Percentiles rank a stretch among this genome's conserved stretches.
Conservation (phyloP, 2,797 vertebrate genomes). For the Glyptemys insculpta region DNA sequence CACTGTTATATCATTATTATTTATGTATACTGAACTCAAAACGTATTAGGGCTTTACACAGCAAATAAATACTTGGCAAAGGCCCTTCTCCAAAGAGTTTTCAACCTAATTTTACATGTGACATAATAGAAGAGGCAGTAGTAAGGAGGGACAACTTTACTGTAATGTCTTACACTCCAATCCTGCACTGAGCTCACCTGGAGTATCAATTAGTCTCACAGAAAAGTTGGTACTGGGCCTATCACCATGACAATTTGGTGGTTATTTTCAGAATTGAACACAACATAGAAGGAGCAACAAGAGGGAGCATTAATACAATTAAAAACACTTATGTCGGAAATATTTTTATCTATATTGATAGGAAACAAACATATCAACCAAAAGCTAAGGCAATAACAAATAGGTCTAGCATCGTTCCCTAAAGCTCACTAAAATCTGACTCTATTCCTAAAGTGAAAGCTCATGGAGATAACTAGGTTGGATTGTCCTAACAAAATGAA, state of each 20-base stretch:
- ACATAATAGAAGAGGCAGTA: too few species aligned
- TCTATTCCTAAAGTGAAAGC: not conserved
- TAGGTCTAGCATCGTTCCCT: not conserved
- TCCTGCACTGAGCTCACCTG: rapidly evolving
- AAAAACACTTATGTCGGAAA: not conserved
- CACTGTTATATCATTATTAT: too few species aligned
- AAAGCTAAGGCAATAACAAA: not conserved
- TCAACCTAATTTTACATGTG: too few species aligned
- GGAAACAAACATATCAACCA: not conserved
- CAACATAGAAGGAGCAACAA: not conserved
- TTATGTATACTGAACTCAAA: too few species aligned
- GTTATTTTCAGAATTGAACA: not conserved
- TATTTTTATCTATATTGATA: not conserved
- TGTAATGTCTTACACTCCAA: not conserved
- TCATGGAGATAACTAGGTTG: not conserved
- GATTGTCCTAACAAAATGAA: too few species aligned
- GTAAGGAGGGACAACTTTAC: not conserved
- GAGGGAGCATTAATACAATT: not conserved
- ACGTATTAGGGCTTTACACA: too few species aligned
- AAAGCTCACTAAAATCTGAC: not conserved
- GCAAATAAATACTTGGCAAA: too few species aligned
- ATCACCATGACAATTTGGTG: not conserved
- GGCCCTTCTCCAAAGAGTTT: too few species aligned
- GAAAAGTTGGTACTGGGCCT: not conserved
- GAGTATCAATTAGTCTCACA: not conserved